A percentile compares a stretch with the other conserved stretches of the same genome.
Evolutionary conservation across 2,888 invertebrate genomes (phyloP).

Genomic region (Epicampocera succincta): DNA sequence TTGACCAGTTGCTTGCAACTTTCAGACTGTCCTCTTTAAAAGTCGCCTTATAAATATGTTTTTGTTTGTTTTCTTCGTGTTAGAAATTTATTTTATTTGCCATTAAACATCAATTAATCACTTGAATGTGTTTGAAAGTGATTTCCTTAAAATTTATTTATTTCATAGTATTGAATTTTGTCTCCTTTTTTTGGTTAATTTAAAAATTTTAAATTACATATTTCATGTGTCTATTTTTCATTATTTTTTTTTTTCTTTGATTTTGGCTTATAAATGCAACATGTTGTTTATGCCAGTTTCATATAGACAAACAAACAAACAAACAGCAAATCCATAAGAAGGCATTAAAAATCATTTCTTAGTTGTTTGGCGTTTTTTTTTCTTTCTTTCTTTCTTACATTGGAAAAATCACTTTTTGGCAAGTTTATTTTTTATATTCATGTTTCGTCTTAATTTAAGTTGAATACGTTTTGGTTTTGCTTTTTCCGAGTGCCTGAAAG

Average conservation of each 20-base stretch:
- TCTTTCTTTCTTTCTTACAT: constrained; percentile 23
- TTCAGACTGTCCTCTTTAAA: too few relatives aligned
- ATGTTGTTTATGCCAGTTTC: constrained; percentile 65
- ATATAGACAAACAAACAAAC: constrained; percentile 17
- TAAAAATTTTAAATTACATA: constrained; percentile 41
- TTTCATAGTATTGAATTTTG: constrained; percentile 57
- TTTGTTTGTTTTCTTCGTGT: constrained; percentile 3
- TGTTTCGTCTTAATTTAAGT: constrained; percentile 50
- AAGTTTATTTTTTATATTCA: constrained; percentile 44
- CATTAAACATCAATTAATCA: constrained; percentile 69
- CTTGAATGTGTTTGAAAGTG: constrained; percentile 59
- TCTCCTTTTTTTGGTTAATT: constrained; percentile 65
- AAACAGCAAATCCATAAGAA: constrained; percentile 39
- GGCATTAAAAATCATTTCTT: constrained; percentile 33
- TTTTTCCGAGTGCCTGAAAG: not conserved
- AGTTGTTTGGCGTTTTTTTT: not conserved
- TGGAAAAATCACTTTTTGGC: constrained; percentile 52
- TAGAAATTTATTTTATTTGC: constrained; percentile 61
- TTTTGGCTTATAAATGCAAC: constrained; percentile 61
- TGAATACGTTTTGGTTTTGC: constrained; percentile 20
- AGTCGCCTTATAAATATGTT: not conserved
- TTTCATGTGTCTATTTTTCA: constrained; percentile 30
- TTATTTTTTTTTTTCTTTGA: constrained; percentile 29
- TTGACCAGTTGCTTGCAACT: too few relatives aligned
- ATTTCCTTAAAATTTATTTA: constrained; percentile 43